phyloP scores from a whole-genome alignment of 2,113 vertebrate genomes.

The Orcinus orca region DNA sequence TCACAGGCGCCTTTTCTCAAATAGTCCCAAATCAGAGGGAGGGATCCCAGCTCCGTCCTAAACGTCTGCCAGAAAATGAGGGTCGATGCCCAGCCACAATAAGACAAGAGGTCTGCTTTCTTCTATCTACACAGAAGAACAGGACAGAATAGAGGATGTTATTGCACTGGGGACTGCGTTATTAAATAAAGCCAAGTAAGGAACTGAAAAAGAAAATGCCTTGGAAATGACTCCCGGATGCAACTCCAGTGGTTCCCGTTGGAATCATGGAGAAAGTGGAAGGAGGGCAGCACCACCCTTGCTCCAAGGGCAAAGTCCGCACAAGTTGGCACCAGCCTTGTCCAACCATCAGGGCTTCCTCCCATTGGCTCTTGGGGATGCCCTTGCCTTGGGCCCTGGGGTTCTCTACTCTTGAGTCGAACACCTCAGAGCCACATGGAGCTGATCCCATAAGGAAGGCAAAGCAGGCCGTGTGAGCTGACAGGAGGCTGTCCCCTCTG shows the following conservation, averaged over 20 bases:
- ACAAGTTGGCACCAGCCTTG: neutral
- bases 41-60: neutral
- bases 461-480: neutral
- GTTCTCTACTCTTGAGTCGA: neutral
- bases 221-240: neutral
- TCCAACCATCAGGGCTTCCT: neutral
- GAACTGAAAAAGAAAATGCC: neutral
- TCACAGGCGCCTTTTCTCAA: constrained; percentile 17
- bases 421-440: neutral
- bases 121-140: neutral
- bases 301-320: neutral
- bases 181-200: neutral
- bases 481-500: neutral
- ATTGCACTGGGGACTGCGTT: neutral
- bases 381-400: neutral
- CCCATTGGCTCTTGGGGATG: neutral
- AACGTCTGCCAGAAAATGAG: neutral
- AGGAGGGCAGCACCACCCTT: neutral
- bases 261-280: neutral
- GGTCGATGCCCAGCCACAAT: neutral
- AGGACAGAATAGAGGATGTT: neutral
- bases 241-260: neutral
- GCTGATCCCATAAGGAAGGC: neutral
- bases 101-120: neutral
- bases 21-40: neutral